These are phyloP conservation scores for Gymnosoma rotundatum DNA, from an alignment of 2,888 invertebrate genomes.

Conservation along the genomic window DNA sequence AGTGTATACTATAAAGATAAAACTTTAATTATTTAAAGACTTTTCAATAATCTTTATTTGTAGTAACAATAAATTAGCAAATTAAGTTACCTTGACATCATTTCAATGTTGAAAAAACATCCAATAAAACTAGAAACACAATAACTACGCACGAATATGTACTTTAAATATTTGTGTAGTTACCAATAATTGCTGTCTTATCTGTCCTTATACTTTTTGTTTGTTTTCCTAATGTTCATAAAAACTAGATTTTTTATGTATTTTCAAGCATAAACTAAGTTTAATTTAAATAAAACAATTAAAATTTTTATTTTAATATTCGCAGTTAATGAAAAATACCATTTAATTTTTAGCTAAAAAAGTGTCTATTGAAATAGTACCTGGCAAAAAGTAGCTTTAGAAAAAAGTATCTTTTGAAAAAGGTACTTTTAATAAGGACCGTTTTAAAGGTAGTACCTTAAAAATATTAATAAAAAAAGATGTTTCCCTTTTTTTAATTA, in stretches of 20 bases:
- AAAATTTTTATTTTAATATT: no score
- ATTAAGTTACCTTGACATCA: conserved; percentile 57
- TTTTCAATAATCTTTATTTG: conserved; percentile 3
- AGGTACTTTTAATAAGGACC: not conserved
- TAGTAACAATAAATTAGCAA: not conserved
- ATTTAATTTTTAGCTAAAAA: no score
- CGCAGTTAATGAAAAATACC: no score
- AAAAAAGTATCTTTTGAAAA: not conserved
- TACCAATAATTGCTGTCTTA: conserved; percentile 18
- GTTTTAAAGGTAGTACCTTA: no score
- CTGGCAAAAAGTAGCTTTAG: not conserved
- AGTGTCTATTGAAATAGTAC: no score
- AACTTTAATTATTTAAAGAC: not conserved
- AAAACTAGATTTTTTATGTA: not conserved
- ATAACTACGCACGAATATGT: conserved; percentile 23
- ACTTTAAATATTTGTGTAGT: not conserved
- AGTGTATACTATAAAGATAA: not conserved
- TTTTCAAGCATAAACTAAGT: no score
- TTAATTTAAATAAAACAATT: no score
- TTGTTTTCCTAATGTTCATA: conserved; percentile 25
- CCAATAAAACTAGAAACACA: conserved; percentile 53
- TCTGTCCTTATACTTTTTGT: conserved; percentile 10
- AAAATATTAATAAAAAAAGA: no score
- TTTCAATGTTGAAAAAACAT: conserved; percentile 60
- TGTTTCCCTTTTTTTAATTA: no score